phyloP scores from a whole-genome alignment of 2,113 vertebrate genomes.

The Ciconia maguari region DNA sequence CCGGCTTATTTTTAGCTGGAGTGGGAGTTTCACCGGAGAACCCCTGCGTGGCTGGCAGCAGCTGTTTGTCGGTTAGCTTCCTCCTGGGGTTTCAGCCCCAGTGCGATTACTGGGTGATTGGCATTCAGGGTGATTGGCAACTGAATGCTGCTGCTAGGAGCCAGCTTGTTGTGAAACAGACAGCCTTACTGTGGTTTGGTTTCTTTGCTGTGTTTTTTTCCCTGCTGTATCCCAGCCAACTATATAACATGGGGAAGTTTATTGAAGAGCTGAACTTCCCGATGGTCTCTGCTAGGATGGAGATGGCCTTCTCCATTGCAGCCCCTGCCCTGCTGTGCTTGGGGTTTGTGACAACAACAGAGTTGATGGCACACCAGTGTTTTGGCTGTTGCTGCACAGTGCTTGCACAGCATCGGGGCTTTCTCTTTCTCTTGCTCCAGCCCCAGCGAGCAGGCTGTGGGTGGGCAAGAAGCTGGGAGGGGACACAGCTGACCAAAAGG shows the following conservation, averaged over 20 bases:
- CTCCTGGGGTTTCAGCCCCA: rapidly evolving
- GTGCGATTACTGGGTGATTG: rapidly evolving
- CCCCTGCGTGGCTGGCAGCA: rapidly evolving
- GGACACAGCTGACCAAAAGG: rapidly evolving
- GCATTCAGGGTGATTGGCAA: neutral
- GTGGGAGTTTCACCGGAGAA: neutral
- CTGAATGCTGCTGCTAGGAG: neutral
- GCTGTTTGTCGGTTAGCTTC: rapidly evolving
- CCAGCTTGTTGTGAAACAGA: rapidly evolving
- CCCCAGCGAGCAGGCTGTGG: neutral
- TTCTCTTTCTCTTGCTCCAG: neutral
- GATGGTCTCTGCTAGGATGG: neutral
- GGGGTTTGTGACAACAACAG: neutral
- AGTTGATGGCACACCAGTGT: rapidly evolving
- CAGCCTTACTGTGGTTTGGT: rapidly evolving
- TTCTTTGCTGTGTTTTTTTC: neutral
- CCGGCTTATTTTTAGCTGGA: neutral
- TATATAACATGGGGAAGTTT: rapidly evolving
- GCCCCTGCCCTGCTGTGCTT: rapidly evolving
- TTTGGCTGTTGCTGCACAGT: neutral
- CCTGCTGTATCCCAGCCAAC: rapidly evolving
- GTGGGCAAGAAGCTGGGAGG: neutral
- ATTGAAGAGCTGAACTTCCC: rapidly evolving
- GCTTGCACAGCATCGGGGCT: rapidly evolving
- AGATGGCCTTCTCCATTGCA: rapidly evolving